Conservation (phyloP, 2,113 vertebrate genomes). For the Circaetus gallicus region DNA sequence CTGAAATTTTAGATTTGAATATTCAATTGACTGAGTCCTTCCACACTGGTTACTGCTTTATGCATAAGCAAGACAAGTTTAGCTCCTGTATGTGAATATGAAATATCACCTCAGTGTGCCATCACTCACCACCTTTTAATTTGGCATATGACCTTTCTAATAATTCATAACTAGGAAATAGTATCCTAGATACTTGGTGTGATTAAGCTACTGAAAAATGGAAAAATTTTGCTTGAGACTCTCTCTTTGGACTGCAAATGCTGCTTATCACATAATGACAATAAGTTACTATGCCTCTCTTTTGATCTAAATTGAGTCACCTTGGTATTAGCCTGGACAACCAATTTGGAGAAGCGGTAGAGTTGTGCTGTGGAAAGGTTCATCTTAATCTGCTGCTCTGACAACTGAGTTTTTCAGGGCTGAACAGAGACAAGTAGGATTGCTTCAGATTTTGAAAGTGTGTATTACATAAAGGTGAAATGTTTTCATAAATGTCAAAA, state of each 20-base stretch:
- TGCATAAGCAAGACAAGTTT: neutral
- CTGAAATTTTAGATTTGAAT: neutral
- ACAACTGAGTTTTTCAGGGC: neutral
- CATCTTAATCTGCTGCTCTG: neutral
- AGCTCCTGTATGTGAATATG: neutral
- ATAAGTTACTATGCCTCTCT: neutral
- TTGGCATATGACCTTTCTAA: neutral
- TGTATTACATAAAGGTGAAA: neutral
- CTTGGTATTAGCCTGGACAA: neutral
- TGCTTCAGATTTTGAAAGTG: neutral
- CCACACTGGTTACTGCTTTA: neutral
- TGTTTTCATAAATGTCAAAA: neutral
- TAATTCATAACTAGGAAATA: slow-evolving; percentile 21
- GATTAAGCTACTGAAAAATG: neutral
- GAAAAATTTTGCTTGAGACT: neutral
- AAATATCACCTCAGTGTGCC: neutral
- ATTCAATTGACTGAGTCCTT: neutral
- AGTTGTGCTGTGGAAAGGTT: neutral
- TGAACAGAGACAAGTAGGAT: neutral
- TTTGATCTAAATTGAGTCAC: neutral
- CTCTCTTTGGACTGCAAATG: neutral
- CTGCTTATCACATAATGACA: neutral
- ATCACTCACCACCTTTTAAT: slow-evolving; percentile 23
- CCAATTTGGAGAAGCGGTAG: neutral
- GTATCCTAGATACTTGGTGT: neutral